Evolutionary conservation across 2,888 invertebrate species (phyloP), one percentile per base, ranked within the genome.

Genomic region (Epistrophe eligans): DNA sequence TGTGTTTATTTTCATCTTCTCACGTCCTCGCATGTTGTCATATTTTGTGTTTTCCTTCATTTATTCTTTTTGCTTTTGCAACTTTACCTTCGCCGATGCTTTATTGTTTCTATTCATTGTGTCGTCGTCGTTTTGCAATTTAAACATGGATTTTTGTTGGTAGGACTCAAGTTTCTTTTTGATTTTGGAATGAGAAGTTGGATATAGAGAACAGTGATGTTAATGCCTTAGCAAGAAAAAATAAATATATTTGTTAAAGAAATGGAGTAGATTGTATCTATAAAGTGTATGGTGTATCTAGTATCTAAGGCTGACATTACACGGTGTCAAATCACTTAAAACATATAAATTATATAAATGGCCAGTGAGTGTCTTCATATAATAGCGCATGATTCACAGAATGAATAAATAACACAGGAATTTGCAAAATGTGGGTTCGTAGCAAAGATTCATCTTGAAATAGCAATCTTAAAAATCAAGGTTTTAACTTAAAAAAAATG

Each of bases 101-200:
- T 85, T 77, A 81, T 85, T 85, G 81, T 85, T 73, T 48, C 77
- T 73, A 58, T 77, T 81, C 81, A 81, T 85, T 81, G 70, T 57
- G 73, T 40, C 64, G 73, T 57, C 70, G 50, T 71, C 64, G 43
- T 79, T 74, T 85, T 81, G 77, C 71, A 85, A 82, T 82, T 82
- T 74, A 85, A 85, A 85, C 70, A 43, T n/a, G 74, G 77, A 85
- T 81, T 79, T 81, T 79, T 81, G 45, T 70, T 50, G 70, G 24
- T 40, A 73, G 17, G 40, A 60, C 17, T 58, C 66, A 72, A 24
- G 40, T 45, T 48, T 28, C 28, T n/a, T 67, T 38, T 1, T 4
- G 50, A 15, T 40, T 19, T 40, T 55, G 38, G 13, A 10, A 10
- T 24, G 10, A 32, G 15, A 70, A 28, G 11, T 8, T n/a, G 28